phyloP scores from a whole-genome alignment of 2,888 invertebrate genomes.

The Timema podura region DNA sequence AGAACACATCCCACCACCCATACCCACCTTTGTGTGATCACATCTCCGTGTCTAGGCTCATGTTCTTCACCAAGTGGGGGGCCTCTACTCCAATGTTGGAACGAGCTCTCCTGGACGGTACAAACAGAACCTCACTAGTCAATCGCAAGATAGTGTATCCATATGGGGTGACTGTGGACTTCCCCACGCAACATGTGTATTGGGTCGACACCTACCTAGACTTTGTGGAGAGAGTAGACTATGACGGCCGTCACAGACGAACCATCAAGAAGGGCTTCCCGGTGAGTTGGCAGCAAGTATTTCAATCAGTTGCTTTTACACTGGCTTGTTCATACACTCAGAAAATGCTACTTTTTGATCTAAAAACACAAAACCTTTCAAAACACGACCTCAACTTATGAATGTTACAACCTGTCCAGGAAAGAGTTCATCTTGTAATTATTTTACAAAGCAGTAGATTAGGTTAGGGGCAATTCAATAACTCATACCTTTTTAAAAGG shows the following conservation, averaged over 20 bases:
- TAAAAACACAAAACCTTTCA: too few species aligned
- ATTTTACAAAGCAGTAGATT: too few species aligned
- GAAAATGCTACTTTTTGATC: too few species aligned
- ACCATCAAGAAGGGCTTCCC: conserved; percentile 55
- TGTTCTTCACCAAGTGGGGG: conserved; percentile 79
- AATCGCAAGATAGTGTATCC: conserved; percentile 72
- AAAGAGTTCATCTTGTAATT: too few species aligned
- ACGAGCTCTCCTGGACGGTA: conserved; percentile 62
- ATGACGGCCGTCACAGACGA: conserved; percentile 63
- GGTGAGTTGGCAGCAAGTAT: conserved; percentile 40
- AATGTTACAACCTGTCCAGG: too few species aligned
- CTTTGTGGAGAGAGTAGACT: conserved; percentile 72
- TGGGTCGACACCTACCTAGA: conserved; percentile 81
- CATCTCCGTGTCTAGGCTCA: conserved; percentile 47
- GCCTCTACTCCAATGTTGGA: conserved; percentile 58
- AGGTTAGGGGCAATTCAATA: too few species aligned
- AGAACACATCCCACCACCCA: too few species aligned
- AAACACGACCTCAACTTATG: too few species aligned
- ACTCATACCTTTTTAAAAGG: too few species aligned
- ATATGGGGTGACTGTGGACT: conserved; percentile 67
- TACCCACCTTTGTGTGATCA: too few species aligned
- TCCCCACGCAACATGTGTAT: conserved; percentile 64
- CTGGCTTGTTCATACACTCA: too few species aligned
- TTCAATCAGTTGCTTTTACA: too few species aligned
- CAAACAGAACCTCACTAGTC: conserved; percentile 57